These are phyloP conservation scores for Tolmerus cingulatus DNA, from an alignment of 2,888 invertebrate species.

Conservation along the genomic window DNA sequence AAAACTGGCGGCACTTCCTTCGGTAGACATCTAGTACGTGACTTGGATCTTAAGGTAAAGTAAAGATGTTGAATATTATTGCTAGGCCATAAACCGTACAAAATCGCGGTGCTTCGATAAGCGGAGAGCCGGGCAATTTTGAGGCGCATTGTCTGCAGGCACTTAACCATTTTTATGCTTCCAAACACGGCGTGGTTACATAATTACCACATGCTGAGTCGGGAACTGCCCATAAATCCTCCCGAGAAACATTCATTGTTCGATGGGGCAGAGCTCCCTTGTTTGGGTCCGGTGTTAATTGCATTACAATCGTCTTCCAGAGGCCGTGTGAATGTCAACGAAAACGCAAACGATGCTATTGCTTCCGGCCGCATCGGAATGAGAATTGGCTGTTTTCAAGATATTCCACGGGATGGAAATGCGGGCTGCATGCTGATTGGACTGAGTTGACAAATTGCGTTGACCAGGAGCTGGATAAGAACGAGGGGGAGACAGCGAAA, in stretches of 20 bases:
- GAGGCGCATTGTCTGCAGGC: slow-evolving; percentile 4
- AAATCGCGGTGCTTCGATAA: background rate
- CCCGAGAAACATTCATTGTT: slow-evolving; percentile 1
- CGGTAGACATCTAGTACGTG: slow-evolving; percentile 94
- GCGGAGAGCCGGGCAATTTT: background rate
- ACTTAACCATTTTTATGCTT: background rate
- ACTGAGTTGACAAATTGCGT: slow-evolving; percentile 95
- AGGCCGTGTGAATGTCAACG: slow-evolving; percentile 93
- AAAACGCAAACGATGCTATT: slow-evolving; percentile 87
- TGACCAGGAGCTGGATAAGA: slow-evolving; percentile 87
- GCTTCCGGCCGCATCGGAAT: slow-evolving; percentile 89
- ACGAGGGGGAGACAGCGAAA: slow-evolving; percentile 83
- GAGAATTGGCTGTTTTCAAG: slow-evolving; percentile 98
- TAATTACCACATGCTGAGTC: slow-evolving; percentile 24
- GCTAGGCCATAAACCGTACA: background rate
- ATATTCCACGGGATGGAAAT: slow-evolving; percentile 97
- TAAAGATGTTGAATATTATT: background rate
- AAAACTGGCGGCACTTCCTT: slow-evolving; percentile 99
- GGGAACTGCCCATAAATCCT: slow-evolving; percentile 9
- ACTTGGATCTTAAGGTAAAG: slow-evolving; percentile 79
- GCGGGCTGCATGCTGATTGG: slow-evolving; percentile 98
- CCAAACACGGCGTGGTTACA: slow-evolving; percentile 33
- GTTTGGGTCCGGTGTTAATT: slow-evolving; percentile 27
- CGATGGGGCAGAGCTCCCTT: background rate
- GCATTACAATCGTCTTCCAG: slow-evolving; percentile 66